Conservation (phyloP, 2,888 invertebrate genomes). For the Vannuccia rotundouncinata region DNA sequence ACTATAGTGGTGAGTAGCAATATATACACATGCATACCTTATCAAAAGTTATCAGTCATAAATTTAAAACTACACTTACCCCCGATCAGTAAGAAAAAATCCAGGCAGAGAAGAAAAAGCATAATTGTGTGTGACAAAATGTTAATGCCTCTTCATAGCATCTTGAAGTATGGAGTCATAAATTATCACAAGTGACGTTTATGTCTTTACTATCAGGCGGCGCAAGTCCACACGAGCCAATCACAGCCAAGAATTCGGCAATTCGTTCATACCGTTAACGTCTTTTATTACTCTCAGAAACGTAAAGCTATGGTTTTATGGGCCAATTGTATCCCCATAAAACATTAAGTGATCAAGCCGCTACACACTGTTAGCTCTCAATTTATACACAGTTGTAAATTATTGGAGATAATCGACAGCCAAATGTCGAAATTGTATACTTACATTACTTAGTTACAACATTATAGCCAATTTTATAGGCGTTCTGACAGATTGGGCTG, state of each 20-base stretch:
- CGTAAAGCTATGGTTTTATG: neutral
- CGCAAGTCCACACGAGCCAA: neutral
- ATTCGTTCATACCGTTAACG: conserved; percentile 16
- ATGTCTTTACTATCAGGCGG: conserved; percentile 1
- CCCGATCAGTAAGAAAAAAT: conserved; percentile 16
- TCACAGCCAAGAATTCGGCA: neutral
- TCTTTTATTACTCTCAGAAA: neutral
- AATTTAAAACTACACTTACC: neutral
- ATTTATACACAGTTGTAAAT: too few relatives aligned
- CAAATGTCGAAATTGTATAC: too few relatives aligned
- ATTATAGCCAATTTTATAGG: too few relatives aligned
- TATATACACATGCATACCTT: neutral
- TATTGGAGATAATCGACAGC: too few relatives aligned
- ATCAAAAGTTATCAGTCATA: conserved; percentile 13
- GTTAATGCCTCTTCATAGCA: conserved; percentile 21
- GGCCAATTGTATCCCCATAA: conserved; percentile 22
- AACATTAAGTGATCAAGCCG: neutral
- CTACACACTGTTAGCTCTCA: neutral
- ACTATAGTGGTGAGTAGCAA: too few relatives aligned
- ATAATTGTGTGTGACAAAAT: neutral
- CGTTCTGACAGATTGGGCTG: too few relatives aligned
- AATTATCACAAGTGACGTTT: conserved; percentile 11
- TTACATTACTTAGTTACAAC: too few relatives aligned
- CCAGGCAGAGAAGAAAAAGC: conserved; percentile 3
- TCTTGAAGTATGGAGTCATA: conserved; percentile 22